phyloP scores from a whole-genome alignment of 1,140 invertebrate species.

The Rhynchophorus ferrugineus region DNA sequence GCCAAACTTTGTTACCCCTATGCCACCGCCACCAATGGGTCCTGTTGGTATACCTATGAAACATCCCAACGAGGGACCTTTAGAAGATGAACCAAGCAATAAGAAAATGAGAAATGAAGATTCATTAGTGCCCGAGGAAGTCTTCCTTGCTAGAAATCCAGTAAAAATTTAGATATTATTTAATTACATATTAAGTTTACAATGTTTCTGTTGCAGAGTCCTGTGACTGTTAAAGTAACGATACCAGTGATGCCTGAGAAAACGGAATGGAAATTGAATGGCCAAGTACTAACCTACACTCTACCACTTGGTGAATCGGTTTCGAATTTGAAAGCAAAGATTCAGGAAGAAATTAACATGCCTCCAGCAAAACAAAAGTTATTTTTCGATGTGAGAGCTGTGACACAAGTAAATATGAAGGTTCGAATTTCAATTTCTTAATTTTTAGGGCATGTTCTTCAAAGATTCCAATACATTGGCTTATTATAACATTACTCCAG shows the following conservation, averaged over 20 bases:
- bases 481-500: constrained; percentile 88
- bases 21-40: constrained; percentile 38
- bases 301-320: constrained; percentile 75
- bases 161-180: constrained; percentile 16
- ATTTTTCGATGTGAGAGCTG: constrained; percentile 70
- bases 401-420: neutral
- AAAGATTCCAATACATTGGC: constrained; percentile 94
- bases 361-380: constrained; percentile 98
- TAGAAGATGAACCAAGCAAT: constrained; percentile 75
- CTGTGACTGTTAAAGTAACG: constrained; percentile 68
- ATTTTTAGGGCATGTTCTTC: constrained; percentile 87
- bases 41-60: constrained; percentile 44
- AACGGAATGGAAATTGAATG: constrained; percentile 93
- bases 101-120: constrained; percentile 92
- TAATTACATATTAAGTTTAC: neutral
- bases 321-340: constrained; percentile 77
- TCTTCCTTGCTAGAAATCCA: constrained; percentile 64
- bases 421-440: constrained; percentile 8
- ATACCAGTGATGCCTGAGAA: constrained; percentile 83
- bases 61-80: constrained; percentile 41
- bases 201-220: constrained; percentile 42
- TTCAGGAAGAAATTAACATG: constrained; percentile 85
- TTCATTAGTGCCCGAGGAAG: constrained; percentile 78
- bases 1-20: constrained; percentile 43
- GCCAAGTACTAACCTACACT: constrained; percentile 75